Conservation (phyloP, 2,113 vertebrate species). For the Rhipidura dahli region DNA sequence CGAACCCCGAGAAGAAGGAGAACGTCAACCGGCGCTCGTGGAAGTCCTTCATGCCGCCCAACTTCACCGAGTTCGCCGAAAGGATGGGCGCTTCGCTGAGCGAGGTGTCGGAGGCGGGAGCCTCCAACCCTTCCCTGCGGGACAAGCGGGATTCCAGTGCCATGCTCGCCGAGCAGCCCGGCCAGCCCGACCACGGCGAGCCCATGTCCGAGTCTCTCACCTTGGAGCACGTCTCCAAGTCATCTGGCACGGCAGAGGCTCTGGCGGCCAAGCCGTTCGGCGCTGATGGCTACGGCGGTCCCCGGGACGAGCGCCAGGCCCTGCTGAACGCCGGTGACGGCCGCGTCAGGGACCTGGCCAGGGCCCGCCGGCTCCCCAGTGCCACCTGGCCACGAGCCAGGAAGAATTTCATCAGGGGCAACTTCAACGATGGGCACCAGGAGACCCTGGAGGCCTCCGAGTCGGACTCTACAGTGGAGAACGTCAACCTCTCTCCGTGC, state of each 20-base stretch:
- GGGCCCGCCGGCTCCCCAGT: conserved; percentile 65
- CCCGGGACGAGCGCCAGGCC: conserved; percentile 60
- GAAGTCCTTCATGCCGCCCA: conserved; percentile 96
- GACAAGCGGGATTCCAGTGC: conserved; percentile 83
- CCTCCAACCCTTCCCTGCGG: conserved; percentile 75
- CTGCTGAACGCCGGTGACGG: conserved; percentile 33
- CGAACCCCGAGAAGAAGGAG: conserved; percentile 84
- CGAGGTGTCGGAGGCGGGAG: conserved; percentile 76
- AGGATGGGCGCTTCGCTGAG: conserved; percentile 86
- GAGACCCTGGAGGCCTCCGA: conserved; percentile 70
- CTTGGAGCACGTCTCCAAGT: conserved; percentile 67
- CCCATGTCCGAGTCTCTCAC: conserved; percentile 67
- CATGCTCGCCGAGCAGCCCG: conserved; percentile 55
- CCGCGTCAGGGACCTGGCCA: not conserved
- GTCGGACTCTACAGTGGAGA: conserved; percentile 72
- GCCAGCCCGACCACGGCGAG: conserved; percentile 44
- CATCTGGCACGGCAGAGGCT: conserved; percentile 32
- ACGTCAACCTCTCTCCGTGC: conserved; percentile 85
- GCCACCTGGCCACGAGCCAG: conserved; percentile 79
- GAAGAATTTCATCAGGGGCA: conserved; percentile 72
- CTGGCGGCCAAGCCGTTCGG: conserved; percentile 40
- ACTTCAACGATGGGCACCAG: conserved; percentile 65
- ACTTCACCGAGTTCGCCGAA: conserved; percentile 93
- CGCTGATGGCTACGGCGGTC: not conserved
- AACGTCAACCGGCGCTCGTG: conserved; percentile 93